Evolutionary conservation across 2,797 vertebrate species (phyloP).

Genomic region (Choloepus didactylus): DNA sequence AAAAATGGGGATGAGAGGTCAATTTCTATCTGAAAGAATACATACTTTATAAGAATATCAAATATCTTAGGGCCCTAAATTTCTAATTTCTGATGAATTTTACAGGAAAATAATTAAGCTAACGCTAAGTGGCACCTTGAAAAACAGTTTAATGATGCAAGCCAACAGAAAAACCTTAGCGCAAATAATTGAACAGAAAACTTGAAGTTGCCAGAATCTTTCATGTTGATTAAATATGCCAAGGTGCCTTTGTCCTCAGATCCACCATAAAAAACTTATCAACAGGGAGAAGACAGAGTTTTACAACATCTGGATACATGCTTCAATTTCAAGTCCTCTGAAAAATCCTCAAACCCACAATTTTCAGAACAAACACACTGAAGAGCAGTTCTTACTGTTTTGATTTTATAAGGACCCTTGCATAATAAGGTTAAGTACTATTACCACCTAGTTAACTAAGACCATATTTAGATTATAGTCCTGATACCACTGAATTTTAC

Average conservation of each 20-base stretch:
- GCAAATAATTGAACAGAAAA: constrained; percentile 28
- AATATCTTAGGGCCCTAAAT: constrained; percentile 25
- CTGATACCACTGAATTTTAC: constrained; percentile 37
- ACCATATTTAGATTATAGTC: constrained; percentile 49
- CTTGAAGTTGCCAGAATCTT: constrained; percentile 12
- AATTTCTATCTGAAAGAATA: constrained; percentile 66
- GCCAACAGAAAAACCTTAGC: constrained; percentile 16
- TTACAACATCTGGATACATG: neutral
- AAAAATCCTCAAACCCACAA: constrained; percentile 33
- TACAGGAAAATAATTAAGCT: constrained; percentile 58
- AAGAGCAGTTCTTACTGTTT: neutral
- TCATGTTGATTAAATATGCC: neutral
- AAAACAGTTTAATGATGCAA: neutral
- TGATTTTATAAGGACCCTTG: neutral
- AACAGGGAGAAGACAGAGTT: neutral
- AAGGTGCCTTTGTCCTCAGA: constrained; percentile 12
- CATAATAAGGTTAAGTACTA: constrained; percentile 3
- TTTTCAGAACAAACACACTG: neutral
- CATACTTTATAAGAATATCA: constrained; percentile 29
- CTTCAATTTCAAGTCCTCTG: constrained; percentile 14
- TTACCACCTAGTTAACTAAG: neutral
- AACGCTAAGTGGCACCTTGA: constrained; percentile 41
- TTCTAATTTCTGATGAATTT: constrained; percentile 48
- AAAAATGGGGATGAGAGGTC: constrained; percentile 37
- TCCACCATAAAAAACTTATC: constrained; percentile 11